Evolutionary conservation across 2,113 vertebrate genomes (phyloP).

Genomic region (Colossoma macropomum): DNA sequence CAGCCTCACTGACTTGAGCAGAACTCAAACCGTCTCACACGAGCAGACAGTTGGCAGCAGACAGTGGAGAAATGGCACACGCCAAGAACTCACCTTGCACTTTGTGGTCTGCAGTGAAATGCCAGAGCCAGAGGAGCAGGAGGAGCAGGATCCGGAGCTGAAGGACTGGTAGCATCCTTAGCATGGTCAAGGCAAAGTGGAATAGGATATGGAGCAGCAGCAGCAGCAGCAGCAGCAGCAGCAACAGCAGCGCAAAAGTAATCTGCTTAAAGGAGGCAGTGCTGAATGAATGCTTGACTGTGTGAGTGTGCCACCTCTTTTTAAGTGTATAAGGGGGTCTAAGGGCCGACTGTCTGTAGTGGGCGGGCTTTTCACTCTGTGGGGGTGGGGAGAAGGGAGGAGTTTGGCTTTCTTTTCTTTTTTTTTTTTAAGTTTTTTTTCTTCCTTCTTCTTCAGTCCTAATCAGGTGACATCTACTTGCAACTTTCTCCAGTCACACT

Average conservation of each 20-base stretch:
- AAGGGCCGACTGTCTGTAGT: slow-evolving; percentile 90
- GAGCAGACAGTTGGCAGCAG: not conserved
- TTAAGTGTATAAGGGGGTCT: slow-evolving; percentile 99
- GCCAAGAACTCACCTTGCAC: slow-evolving; percentile 88
- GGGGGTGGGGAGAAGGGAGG: slow-evolving; percentile 87
- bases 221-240: not conserved
- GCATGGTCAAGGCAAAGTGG: slow-evolving; percentile 71
- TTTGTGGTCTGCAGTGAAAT: slow-evolving; percentile 93
- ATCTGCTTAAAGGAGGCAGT: slow-evolving; percentile 89
- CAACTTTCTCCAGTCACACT: slow-evolving; percentile 73
- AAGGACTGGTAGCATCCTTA: slow-evolving; percentile 89
- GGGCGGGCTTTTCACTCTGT: slow-evolving; percentile 94
- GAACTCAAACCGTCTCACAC: not conserved
- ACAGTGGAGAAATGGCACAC: not conserved
- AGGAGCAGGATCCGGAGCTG: slow-evolving; percentile 88
- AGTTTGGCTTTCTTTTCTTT: slow-evolving; percentile 60
- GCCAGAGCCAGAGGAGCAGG: slow-evolving; percentile 88
- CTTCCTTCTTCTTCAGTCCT: slow-evolving; percentile 71
- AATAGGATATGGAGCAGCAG: slow-evolving; percentile 73
- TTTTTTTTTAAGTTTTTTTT: slow-evolving; percentile 71
- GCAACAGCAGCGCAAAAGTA: slow-evolving; percentile 74
- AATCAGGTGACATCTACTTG: slow-evolving; percentile 94
- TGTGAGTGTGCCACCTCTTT: slow-evolving; percentile 93
- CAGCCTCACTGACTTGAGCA: not conserved
- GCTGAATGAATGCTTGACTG: slow-evolving; percentile 98